These are phyloP conservation scores for Selenia dentaria DNA, from an alignment of 2,888 invertebrate genomes.

Conservation along the genomic window DNA sequence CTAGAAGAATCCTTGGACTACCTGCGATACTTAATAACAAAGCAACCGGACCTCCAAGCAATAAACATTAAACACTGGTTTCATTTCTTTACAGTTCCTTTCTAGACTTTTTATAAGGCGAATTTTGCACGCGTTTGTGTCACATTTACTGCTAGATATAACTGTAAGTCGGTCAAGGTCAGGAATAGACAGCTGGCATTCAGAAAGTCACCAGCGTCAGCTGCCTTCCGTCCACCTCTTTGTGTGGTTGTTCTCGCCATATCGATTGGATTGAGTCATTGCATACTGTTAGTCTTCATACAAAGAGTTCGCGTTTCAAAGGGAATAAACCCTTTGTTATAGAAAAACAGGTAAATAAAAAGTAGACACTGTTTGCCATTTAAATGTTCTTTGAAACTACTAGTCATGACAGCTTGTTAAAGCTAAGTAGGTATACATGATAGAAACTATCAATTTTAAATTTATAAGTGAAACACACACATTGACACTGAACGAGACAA, in stretches of 20 bases:
- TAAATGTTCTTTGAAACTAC: too few species aligned
- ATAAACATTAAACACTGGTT: not conserved
- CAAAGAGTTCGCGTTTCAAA: constrained; percentile 2
- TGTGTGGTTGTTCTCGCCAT: constrained; percentile 11
- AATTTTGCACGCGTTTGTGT: constrained; percentile 54
- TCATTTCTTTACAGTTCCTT: not conserved
- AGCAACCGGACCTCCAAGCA: not conserved
- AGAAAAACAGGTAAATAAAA: not conserved
- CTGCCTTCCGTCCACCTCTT: constrained; percentile 31
- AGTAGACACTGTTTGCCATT: too few species aligned
- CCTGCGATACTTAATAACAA: not conserved
- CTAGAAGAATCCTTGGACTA: constrained; percentile 12
- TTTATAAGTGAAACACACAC: too few species aligned
- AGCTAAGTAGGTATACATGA: too few species aligned
- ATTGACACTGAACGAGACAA: too few species aligned
- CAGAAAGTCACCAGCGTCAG: constrained; percentile 58
- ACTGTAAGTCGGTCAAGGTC: constrained; percentile 64
- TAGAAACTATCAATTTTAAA: too few species aligned
- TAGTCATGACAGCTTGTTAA: too few species aligned
- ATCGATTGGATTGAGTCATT: constrained; percentile 8
- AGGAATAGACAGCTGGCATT: constrained; percentile 41
- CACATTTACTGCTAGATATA: constrained; percentile 32
- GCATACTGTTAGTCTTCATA: constrained; percentile 6
- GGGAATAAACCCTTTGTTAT: not conserved
- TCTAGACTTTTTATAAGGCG: constrained; percentile 35